Conservation (phyloP, 2,797 vertebrate species). For the Loriculus beryllinus region DNA sequence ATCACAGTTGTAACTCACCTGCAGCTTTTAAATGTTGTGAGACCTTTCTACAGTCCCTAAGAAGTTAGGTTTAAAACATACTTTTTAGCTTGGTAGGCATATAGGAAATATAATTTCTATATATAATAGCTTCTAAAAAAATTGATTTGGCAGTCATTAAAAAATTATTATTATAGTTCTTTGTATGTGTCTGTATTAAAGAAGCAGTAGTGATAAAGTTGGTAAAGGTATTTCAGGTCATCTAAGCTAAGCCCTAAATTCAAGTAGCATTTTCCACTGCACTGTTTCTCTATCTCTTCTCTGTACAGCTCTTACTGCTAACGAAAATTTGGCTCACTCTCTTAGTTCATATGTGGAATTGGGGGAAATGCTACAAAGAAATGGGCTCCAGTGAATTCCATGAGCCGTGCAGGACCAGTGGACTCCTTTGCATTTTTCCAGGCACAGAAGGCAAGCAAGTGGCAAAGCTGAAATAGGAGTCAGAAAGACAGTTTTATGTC, state of each 20-base stretch:
- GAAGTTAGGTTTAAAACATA: neutral
- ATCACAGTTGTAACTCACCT: neutral
- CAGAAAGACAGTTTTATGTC: neutral
- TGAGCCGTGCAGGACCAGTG: neutral
- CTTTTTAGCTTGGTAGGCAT: neutral
- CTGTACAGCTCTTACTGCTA: neutral
- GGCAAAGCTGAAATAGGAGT: neutral
- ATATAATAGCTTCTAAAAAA: neutral
- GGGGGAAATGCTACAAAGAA: neutral
- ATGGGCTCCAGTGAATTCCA: neutral
- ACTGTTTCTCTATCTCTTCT: neutral
- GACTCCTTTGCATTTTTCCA: neutral
- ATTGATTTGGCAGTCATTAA: neutral
- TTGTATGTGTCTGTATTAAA: neutral
- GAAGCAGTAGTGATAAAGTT: neutral
- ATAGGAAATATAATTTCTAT: neutral
- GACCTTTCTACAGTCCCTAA: neutral
- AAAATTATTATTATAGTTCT: neutral
- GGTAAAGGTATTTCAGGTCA: neutral
- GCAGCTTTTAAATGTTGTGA: neutral
- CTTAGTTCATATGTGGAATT: neutral
- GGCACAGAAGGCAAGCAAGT: neutral
- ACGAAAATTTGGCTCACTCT: neutral
- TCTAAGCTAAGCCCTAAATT: neutral
- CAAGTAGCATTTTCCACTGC: neutral